phyloP scores from a whole-genome alignment of 2,797 vertebrate genomes.

The Sebastes matsubarae region DNA sequence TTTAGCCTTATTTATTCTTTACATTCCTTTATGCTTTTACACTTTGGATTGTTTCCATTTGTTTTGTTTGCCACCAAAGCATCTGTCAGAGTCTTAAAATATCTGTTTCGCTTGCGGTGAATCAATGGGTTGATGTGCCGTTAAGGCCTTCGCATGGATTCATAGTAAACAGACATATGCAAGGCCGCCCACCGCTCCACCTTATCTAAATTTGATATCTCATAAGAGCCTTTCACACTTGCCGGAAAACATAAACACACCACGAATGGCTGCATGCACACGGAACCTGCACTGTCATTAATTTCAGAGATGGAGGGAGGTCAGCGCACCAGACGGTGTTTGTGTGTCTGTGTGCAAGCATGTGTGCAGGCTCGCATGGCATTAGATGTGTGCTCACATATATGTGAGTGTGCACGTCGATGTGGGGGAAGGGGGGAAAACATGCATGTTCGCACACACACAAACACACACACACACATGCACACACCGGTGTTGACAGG shows the following conservation, averaged over 20 bases:
- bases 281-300: conserved; percentile 76
- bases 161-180: conserved; percentile 72
- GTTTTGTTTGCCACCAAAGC: not conserved
- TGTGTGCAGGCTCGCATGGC: conserved; percentile 46
- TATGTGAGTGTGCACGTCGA: conserved; percentile 36
- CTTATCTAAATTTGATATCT: conserved; percentile 67
- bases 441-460: conserved; percentile 20
- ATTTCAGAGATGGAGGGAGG: conserved; percentile 71
- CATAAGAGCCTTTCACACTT: conserved; percentile 71
- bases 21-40: not conserved
- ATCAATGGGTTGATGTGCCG: conserved; percentile 13
- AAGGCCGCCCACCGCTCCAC: conserved; percentile 68
- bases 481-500: conserved; percentile 76
- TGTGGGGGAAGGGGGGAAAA: conserved; percentile 20
- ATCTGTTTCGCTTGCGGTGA: conserved; percentile 5
- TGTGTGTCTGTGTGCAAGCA: conserved; percentile 51
- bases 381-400: conserved; percentile 48
- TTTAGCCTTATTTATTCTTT: not conserved
- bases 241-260: conserved; percentile 64
- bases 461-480: not conserved
- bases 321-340: conserved; percentile 68
- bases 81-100: not conserved
- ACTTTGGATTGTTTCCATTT: not conserved
- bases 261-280: conserved; percentile 40
- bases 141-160: conserved; percentile 35